phyloP scores from a whole-genome alignment of 2,888 invertebrate genomes.

The Doris montereyensis region DNA sequence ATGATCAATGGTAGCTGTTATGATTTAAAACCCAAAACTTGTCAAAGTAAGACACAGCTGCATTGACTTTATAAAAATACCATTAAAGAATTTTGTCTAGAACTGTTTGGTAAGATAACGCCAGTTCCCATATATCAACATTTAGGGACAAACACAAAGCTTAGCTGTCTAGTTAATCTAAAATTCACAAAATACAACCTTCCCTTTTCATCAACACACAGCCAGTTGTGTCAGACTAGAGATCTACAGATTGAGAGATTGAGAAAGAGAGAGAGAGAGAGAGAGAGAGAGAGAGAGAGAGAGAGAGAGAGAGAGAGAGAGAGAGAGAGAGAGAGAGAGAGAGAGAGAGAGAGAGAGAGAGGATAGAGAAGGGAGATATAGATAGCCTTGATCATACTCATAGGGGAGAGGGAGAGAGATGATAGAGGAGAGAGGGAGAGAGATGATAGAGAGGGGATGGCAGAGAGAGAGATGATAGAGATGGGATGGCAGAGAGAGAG shows the following conservation, averaged over 20 bases:
- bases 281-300: background rate
- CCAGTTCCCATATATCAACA: too few species aligned
- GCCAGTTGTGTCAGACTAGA: background rate
- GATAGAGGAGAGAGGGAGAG: background rate
- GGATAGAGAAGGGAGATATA: background rate
- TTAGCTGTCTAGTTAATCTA: background rate
- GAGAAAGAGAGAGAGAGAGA: background rate
- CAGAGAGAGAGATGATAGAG: constrained; percentile 1
- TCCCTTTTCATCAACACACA: background rate
- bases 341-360: background rate
- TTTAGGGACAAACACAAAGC: background rate
- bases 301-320: background rate
- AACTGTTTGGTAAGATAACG: too few species aligned
- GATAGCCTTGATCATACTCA: too few species aligned
- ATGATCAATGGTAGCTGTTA: too few species aligned
- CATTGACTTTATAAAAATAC: too few species aligned
- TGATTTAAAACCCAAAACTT: too few species aligned
- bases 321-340: background rate
- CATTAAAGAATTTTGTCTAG: too few species aligned
- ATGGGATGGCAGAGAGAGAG: background rate
- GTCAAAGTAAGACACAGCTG: too few species aligned
- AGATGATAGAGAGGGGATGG: background rate
- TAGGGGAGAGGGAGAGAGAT: background rate
- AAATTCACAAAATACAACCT: background rate
- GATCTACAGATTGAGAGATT: background rate